A percentile compares a stretch with the other conserved stretches of the same genome.
Conservation (phyloP, 2,888 invertebrate genomes). For the Himalopsyche japonica region DNA sequence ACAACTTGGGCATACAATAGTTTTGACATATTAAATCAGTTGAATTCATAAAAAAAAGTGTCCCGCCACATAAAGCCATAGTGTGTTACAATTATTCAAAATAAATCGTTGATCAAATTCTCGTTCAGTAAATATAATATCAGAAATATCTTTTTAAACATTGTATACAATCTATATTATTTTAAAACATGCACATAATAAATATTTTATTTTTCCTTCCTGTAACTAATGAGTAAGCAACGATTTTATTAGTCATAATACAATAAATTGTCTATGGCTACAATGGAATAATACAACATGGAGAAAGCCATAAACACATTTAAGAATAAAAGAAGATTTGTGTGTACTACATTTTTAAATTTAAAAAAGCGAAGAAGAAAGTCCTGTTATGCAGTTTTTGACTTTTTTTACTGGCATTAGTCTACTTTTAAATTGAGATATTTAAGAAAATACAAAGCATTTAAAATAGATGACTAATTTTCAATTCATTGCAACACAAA, state of each 20-base stretch:
- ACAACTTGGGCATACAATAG: background rate
- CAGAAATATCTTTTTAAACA: background rate
- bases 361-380: too few relatives aligned
- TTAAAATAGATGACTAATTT: too few relatives aligned
- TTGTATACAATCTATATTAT: background rate
- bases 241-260: background rate
- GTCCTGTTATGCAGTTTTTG: too few relatives aligned
- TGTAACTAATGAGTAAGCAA: background rate
- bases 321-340: background rate
- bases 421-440: too few relatives aligned
- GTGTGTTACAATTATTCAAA: background rate
- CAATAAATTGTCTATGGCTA: background rate
- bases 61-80: background rate
- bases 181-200: background rate
- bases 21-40: background rate
- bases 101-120: background rate
- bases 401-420: too few relatives aligned
- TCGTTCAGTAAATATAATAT: background rate
- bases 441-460: too few relatives aligned
- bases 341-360: too few relatives aligned
- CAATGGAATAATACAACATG: background rate
- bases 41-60: background rate
- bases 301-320: background rate
- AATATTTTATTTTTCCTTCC: background rate
- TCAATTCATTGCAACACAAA: too few relatives aligned